A percentile compares a stretch with the other conserved stretches of the same genome.
Evolutionary conservation across 2,888 invertebrate genomes (phyloP).

Genomic region (Meta bourneti): DNA sequence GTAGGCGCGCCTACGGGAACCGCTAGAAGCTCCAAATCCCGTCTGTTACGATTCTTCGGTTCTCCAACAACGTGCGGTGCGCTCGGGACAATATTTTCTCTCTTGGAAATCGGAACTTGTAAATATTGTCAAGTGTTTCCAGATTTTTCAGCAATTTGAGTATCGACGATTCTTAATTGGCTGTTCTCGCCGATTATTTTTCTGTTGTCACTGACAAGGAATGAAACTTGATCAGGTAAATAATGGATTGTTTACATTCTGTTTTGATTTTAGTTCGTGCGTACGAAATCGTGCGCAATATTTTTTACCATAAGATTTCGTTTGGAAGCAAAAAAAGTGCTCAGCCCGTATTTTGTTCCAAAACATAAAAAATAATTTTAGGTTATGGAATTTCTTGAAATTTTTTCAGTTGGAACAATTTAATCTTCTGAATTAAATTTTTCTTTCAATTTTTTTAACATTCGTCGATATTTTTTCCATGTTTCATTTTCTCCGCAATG

Average conservation of each 20-base stretch:
- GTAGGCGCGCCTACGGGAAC: constrained; percentile 75
- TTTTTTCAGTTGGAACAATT: no score
- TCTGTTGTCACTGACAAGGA: background rate
- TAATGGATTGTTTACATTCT: constrained; percentile 62
- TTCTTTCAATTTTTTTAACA: no score
- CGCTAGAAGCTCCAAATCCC: constrained; percentile 19
- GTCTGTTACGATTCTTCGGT: constrained; percentile 39
- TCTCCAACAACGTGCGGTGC: constrained; percentile 55
- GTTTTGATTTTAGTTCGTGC: constrained; percentile 1
- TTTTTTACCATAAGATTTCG: no score
- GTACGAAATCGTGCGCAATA: no score
- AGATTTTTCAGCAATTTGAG: background rate
- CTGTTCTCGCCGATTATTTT: background rate
- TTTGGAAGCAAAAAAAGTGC: no score
- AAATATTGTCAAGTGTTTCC: background rate
- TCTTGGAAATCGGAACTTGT: background rate
- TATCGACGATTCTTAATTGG: no score
- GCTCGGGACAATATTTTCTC: background rate
- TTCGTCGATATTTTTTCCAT: no score
- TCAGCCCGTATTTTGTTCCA: no score
- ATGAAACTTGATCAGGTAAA: constrained; percentile 74
- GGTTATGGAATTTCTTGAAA: no score
- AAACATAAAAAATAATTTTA: no score
- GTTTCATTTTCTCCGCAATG: no score
- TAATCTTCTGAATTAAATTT: no score